Conservation (phyloP, 2,888 invertebrate species). For the Lamellibrachia satsuma region DNA sequence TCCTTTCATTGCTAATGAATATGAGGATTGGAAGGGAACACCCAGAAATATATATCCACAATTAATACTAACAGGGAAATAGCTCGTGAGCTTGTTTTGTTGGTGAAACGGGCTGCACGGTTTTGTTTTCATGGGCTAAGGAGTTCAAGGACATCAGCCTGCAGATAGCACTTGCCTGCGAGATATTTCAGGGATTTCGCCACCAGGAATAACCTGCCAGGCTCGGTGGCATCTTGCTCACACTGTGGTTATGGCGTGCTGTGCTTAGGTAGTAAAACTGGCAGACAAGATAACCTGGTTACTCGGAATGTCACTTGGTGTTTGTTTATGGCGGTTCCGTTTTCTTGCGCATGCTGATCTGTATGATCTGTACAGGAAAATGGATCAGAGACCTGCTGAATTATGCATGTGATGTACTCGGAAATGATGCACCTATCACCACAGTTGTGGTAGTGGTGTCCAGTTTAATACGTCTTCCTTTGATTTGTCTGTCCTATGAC, state of each 20-base stretch:
- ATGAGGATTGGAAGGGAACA: not conserved
- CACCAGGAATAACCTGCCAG: constrained; percentile 5
- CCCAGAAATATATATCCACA: not conserved
- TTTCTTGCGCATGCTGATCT: not conserved
- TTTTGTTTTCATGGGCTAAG: no score
- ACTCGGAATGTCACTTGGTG: not conserved
- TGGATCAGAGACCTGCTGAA: not conserved
- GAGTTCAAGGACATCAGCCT: not conserved
- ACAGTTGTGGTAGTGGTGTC: not conserved
- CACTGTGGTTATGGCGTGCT: not conserved
- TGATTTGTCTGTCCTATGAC: not conserved
- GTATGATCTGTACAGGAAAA: not conserved
- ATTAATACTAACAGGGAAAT: not conserved
- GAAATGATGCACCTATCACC: not conserved
- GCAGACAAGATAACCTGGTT: constrained; percentile 13
- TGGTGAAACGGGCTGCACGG: not conserved
- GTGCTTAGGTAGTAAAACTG: not conserved
- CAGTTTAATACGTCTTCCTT: not conserved
- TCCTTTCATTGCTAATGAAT: not conserved
- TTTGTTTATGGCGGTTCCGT: not conserved
- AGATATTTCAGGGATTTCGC: not conserved
- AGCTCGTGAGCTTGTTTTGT: not conserved
- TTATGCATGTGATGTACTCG: not conserved
- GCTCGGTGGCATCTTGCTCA: not conserved
- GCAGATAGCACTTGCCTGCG: not conserved